Evolutionary conservation across 2,113 vertebrate genomes (phyloP), one percentile per base, ranked within the genome.

Genomic region (Perca schrenkii): DNA sequence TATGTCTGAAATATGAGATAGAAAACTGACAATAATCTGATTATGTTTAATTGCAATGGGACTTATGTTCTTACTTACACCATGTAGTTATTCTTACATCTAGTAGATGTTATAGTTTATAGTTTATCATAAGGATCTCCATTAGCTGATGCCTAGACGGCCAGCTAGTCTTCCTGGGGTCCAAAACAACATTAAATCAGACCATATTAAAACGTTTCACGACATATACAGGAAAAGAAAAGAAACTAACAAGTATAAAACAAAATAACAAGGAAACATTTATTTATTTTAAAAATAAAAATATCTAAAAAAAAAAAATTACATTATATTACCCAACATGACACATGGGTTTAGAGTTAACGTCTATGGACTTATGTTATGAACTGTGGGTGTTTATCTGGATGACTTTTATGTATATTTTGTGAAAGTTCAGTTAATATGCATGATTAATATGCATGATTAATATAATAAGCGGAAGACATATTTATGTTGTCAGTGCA

Each of bases 361-460:
- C 8, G 2, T 40, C 40, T 10, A 40, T 40, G 8, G 40, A 40
- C 8, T 40, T 10, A 40, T 40, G 8, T 40, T 71, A 3, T 74
- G 8, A 56, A 34, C 21, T 53, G 28, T 21, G 6, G 5, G 4
- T 4, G 0, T 65, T 25, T 49, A 13, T 69, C 14, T 52, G 22
- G 12, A 68, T 43, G 11, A 67, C 2, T 8, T 62, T 0, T 7
- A 8, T 80, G 8, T 50, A 46, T 54, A 28, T 54, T 49, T 17
- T 83, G 21, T 76, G 22, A 12, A 74, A 62, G 8, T 63, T 43
- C 13, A 12, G n/a, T 65, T 15, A n/a, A 56, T 74, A 14, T 4
- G 1, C 25, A 47, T 46, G 12, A 34, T 79, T 36, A 19, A 47
- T 74, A 14, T 2, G 1, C 25, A 47, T 46, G 12, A 34, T 79